These are phyloP conservation scores for human DNA, from an alignment of 2,113 vertebrate species.

Conservation along the genomic window GRCh38 chr12:68763501-68764000, in stretches of 20 bases:
- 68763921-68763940: background rate
- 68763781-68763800: background rate
- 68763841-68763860: background rate
- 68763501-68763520: too few relatives aligned
- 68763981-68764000: background rate
- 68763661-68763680: too few relatives aligned
- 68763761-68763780: background rate
- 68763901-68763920: background rate
- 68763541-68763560: too few relatives aligned
- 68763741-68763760: background rate
- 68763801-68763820: background rate
- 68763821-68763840: background rate
- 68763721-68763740: background rate
- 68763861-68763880: background rate
- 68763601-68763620: too few relatives aligned
- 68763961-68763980: rapidly evolving
- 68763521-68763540: too few relatives aligned
- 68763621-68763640: too few relatives aligned
- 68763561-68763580: too few relatives aligned
- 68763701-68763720: background rate
- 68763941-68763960: too few relatives aligned
- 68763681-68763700: too few relatives aligned
- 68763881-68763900: background rate
- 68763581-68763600: too few relatives aligned
- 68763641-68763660: too few relatives aligned